Percentiles rank a stretch among this genome's conserved stretches.
Conservation (phyloP, 2,888 invertebrate species). For the Drosophila austrosaltans region DNA sequence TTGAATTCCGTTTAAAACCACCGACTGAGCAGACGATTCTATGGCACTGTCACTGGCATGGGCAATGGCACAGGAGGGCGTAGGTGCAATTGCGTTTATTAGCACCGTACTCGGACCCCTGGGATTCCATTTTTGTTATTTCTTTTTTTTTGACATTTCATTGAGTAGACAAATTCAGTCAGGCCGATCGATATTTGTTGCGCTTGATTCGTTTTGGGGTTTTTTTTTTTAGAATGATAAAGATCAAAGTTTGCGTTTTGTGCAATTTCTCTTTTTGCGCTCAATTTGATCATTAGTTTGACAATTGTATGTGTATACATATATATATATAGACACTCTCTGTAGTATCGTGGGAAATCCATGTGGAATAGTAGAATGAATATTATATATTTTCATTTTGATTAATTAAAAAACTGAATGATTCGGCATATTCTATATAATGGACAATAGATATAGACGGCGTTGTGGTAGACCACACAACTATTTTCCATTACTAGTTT, state of each 20-base stretch:
- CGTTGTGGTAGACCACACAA: constrained; percentile 63
- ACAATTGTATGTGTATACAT: constrained; percentile 14
- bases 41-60: constrained; percentile 43
- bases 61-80: constrained; percentile 58
- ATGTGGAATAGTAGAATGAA: constrained; percentile 11
- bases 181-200: constrained; percentile 51
- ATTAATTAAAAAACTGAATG: constrained; percentile 65
- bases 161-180: constrained; percentile 60
- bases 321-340: constrained; percentile 26
- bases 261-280: constrained; percentile 21
- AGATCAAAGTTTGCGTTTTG: constrained; percentile 16
- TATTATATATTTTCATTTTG: constrained; percentile 40
- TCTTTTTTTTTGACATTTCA: constrained; percentile 41
- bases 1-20: constrained; percentile 72
- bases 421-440: constrained; percentile 49
- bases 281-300: constrained; percentile 55
- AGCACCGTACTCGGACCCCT: constrained; percentile 70
- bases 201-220: constrained; percentile 60
- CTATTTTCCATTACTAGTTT: constrained; percentile 1
- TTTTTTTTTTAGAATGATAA: constrained; percentile 2
- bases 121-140: constrained; percentile 37
- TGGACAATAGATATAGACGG: not conserved
- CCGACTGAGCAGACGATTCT: constrained; percentile 64
- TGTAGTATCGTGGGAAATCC: constrained; percentile 63
- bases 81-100: constrained; percentile 82